A percentile compares a stretch with the other conserved stretches of the same genome.
These are phyloP conservation scores for Tadarida brasiliensis DNA, from an alignment of 2,797 vertebrate genomes.

Conservation along the genomic window DNA sequence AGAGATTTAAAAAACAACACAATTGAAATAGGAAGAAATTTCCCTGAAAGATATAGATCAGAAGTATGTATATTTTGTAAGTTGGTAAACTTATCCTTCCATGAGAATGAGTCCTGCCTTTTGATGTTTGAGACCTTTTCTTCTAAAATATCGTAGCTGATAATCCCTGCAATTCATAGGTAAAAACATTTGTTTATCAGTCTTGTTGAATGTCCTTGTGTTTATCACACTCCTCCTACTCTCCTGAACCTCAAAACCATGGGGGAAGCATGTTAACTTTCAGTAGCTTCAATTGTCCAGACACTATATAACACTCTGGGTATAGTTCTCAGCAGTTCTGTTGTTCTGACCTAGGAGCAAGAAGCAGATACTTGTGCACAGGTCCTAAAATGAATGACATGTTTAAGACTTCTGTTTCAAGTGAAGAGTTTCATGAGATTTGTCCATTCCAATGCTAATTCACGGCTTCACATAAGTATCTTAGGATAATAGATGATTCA, in stretches of 20 bases:
- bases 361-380: neutral
- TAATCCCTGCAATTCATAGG: neutral
- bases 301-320: fast-evolving
- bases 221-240: fast-evolving
- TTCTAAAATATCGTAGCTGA: neutral
- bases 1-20: neutral
- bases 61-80: neutral
- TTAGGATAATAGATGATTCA: neutral
- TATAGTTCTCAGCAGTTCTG: neutral
- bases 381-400: neutral
- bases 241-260: neutral
- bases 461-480: neutral
- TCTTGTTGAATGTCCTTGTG: neutral
- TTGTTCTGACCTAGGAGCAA: neutral
- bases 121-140: neutral
- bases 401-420: neutral
- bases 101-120: neutral
- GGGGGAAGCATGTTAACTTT: neutral
- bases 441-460: neutral
- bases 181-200: neutral
- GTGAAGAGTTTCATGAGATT: neutral
- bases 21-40: neutral
- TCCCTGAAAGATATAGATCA: neutral
- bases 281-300: neutral
- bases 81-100: neutral